Evolutionary conservation across 2,888 invertebrate genomes (phyloP).

Genomic region (Ctenicera cuprea): DNA sequence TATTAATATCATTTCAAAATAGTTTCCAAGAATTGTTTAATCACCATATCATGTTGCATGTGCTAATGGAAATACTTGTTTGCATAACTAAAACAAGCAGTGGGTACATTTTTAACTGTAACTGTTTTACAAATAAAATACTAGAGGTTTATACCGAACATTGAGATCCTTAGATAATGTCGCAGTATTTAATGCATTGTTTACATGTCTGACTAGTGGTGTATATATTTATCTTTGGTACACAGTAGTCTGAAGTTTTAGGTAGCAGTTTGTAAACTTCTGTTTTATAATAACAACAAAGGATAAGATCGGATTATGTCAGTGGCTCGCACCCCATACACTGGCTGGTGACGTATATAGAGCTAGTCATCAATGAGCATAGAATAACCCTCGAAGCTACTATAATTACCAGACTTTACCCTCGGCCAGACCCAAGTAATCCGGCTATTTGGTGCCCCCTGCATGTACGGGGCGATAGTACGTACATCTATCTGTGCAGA

Average conservation of each 20-base stretch:
- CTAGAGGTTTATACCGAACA: slow-evolving; percentile 4
- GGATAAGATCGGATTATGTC: slow-evolving; percentile 70
- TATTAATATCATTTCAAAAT: too few species aligned
- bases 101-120: slow-evolving; percentile 19
- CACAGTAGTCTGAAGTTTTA: slow-evolving; percentile 33
- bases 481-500: slow-evolving; percentile 60
- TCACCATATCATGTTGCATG: slow-evolving; percentile 22
- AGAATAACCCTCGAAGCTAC: slow-evolving; percentile 69
- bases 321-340: slow-evolving; percentile 56
- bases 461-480: slow-evolving; percentile 59
- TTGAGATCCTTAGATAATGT: slow-evolving; percentile 25
- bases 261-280: slow-evolving; percentile 45
- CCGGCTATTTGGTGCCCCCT: slow-evolving; percentile 67
- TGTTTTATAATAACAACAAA: slow-evolving; percentile 65
- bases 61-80: slow-evolving; percentile 19
- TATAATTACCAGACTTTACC: slow-evolving; percentile 70
- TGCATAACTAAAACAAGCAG: slow-evolving; percentile 27
- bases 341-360: slow-evolving; percentile 59
- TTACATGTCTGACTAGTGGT: slow-evolving; percentile 24
- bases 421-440: slow-evolving; percentile 67
- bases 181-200: slow-evolving; percentile 17
- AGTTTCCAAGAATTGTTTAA: slow-evolving; percentile 19
- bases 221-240: slow-evolving; percentile 35
- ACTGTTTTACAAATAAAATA: slow-evolving; percentile 31
- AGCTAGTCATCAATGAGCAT: slow-evolving; percentile 70